Evolutionary conservation across 2,888 invertebrate genomes (phyloP), one percentile per base, ranked within the genome.

Genomic region (Ochropleura leucogaster): DNA sequence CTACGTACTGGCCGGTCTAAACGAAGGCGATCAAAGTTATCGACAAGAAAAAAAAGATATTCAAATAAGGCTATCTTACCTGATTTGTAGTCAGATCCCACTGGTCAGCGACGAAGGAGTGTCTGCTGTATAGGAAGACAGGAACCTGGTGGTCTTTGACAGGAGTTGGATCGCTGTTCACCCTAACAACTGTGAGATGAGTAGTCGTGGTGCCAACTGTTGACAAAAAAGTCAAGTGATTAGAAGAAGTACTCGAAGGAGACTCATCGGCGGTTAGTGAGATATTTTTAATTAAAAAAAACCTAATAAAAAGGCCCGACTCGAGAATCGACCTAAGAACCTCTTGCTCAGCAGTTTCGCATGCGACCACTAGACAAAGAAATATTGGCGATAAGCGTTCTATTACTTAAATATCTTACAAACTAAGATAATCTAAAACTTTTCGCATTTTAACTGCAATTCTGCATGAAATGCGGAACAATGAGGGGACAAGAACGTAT

Each of bases 61-160:
- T 40, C 8, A 62, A 44, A 0, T 30, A 0, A 16, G 3, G 10
- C 12, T 40, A 16, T 85, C 90, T 89, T 80, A 98, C 98, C 97
- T 98, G 98, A 89, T 98, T 98, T 1, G 98, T 98, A 30, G 98
- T 98, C 72, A 98, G 97, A 92, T 98, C 98, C 98, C 98, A 98
- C 87, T 98, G 97, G 88, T 97, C 97, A 0, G 96, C 96, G 55
- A 97, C 97, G 89, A 97, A 97, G 64, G 97, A 96, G 81, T 97
- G 97, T 68, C 97, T 94, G 88, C 97, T 97, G 91, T 97, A 97
- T n/a, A 98, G 96, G 91, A 98, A 97, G 84, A 98, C 97, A 0
- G 98, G 98, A 2, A 98, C 98, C 92, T 98, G 98, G 91, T 98
- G 98, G 92, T 98, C 98, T 82, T 97, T 97, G 44, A 98, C 98